These are phyloP conservation scores for Percopsis transmontana DNA, from an alignment of 2,113 vertebrate species.

Conservation along the genomic window DNA sequence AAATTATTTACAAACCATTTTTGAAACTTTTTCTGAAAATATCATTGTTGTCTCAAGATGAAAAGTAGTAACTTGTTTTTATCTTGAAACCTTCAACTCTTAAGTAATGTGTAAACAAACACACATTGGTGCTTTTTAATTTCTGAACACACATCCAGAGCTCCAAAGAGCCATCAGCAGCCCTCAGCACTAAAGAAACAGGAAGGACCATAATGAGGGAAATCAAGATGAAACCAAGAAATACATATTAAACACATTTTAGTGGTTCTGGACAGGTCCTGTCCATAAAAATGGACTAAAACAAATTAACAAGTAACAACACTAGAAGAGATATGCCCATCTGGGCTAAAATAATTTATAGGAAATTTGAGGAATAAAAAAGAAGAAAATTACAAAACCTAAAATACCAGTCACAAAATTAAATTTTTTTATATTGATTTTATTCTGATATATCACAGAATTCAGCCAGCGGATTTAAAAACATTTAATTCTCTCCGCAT, in stretches of 20 bases:
- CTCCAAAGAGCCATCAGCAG: conserved; percentile 24
- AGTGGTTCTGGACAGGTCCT: neutral
- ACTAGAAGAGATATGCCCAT: neutral
- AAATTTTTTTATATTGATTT: neutral
- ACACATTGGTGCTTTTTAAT: conserved; percentile 36
- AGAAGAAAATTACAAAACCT: neutral
- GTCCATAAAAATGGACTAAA: neutral
- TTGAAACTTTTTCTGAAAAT: neutral
- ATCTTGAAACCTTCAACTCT: conserved; percentile 23
- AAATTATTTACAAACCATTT: too few relatives aligned
- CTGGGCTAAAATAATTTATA: neutral
- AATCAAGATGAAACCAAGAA: conserved; percentile 13
- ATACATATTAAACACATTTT: too few relatives aligned
- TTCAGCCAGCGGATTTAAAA: neutral
- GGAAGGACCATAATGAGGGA: conserved; percentile 5
- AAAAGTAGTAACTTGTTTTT: neutral
- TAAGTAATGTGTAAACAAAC: conserved; percentile 37
- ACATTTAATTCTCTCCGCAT: neutral
- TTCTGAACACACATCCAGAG: conserved; percentile 14
- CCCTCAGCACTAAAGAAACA: conserved; percentile 25
- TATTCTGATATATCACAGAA: neutral
- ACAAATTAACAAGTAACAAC: neutral
- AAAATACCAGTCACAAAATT: neutral
- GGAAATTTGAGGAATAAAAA: neutral
- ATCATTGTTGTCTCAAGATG: neutral